A percentile compares a stretch with the other conserved stretches of the same genome.
Conservation (phyloP, 2,113 vertebrate genomes). For the Eurystomus gularis region DNA sequence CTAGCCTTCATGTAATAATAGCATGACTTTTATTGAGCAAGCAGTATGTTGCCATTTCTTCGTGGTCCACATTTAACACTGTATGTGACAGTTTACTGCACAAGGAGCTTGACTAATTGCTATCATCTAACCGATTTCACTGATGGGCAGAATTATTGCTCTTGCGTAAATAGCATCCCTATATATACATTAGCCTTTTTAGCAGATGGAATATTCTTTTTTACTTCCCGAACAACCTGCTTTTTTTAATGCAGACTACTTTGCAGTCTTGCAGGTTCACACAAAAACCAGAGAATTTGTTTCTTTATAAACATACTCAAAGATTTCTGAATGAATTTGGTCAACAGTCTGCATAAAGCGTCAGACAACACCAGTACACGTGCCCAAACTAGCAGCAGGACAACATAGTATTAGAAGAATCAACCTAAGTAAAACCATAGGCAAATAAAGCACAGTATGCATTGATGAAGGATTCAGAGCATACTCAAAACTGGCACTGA, state of each 20-base stretch:
- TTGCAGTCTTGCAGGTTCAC: background rate
- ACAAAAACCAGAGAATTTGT: background rate
- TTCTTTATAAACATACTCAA: background rate
- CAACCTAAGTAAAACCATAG: background rate
- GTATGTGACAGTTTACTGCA: background rate
- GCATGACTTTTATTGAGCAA: background rate
- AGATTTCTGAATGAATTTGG: background rate
- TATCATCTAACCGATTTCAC: background rate
- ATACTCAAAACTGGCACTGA: background rate
- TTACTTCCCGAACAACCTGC: background rate
- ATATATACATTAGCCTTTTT: background rate
- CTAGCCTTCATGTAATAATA: background rate
- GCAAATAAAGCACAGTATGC: background rate
- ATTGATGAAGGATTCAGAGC: background rate
- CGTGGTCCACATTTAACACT: background rate
- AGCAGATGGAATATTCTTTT: background rate
- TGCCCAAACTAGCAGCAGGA: background rate
- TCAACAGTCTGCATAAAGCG: background rate
- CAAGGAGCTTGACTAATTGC: background rate
- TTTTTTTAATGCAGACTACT: background rate
- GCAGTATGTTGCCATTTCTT: background rate
- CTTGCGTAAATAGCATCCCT: background rate
- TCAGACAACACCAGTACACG: background rate
- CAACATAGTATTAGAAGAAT: background rate
- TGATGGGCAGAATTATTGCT: background rate